Percentiles rank a stretch among this genome's conserved stretches.
Conservation (phyloP, 2,888 invertebrate species). For the Melanchra persicariae region DNA sequence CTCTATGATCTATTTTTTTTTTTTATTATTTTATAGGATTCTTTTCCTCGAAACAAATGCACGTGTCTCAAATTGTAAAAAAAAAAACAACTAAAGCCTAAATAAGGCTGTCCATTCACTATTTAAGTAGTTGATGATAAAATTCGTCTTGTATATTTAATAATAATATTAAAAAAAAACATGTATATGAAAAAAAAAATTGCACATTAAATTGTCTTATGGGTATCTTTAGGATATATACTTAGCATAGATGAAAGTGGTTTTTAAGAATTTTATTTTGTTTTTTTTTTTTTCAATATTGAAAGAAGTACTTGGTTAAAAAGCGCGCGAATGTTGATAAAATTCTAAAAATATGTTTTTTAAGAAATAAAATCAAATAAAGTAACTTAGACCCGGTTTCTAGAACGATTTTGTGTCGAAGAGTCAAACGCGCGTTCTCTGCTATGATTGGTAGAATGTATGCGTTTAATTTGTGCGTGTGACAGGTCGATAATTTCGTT, state of each 20-base stretch:
- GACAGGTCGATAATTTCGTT: background rate
- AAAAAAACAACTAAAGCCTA: slow-evolving; percentile 8
- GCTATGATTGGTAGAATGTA: background rate
- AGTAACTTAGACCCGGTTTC: background rate
- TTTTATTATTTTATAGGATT: slow-evolving; percentile 4
- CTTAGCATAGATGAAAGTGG: slow-evolving; percentile 41
- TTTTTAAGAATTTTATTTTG: background rate
- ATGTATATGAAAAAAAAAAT: slow-evolving; percentile 64
- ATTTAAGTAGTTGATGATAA: slow-evolving; percentile 35
- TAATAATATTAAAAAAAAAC: slow-evolving; percentile 48
- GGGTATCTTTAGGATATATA: slow-evolving; percentile 37
- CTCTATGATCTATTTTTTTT: too few species aligned
- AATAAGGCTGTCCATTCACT: slow-evolving; percentile 53
- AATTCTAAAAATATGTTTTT: background rate
- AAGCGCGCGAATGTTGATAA: background rate
- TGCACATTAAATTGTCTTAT: slow-evolving; percentile 41
- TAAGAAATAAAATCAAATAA: background rate
- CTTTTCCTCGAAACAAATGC: background rate
- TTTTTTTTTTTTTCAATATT: background rate
- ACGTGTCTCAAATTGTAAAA: slow-evolving; percentile 46
- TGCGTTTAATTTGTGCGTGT: background rate
- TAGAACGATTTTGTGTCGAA: background rate
- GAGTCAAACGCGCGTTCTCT: background rate
- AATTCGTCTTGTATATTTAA: slow-evolving; percentile 58
- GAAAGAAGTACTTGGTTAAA: background rate